Percentiles rank a stretch among this genome's conserved stretches.
phyloP scores from a whole-genome alignment of 2,888 invertebrate genomes.

The Hirtodrosophila histrioides region DNA sequence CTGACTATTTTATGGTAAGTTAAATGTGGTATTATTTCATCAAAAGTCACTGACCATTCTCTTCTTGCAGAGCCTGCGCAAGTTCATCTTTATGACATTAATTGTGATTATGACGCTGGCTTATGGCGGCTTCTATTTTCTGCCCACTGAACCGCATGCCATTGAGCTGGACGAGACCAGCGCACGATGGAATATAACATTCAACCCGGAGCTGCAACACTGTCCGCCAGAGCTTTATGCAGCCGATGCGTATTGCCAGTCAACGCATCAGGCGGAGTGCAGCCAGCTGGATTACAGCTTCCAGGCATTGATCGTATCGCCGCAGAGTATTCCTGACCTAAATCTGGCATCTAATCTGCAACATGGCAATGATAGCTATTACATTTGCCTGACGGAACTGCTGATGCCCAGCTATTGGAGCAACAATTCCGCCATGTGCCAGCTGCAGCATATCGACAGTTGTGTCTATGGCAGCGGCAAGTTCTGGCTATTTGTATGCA shows the following conservation, averaged over 20 bases:
- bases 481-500: slow-evolving; percentile 90
- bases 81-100: slow-evolving; percentile 89
- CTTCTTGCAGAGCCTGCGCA: slow-evolving; percentile 85
- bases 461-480: slow-evolving; percentile 86
- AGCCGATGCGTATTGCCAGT: slow-evolving; percentile 40
- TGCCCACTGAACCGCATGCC: slow-evolving; percentile 84
- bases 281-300: slow-evolving; percentile 29
- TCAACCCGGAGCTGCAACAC: slow-evolving; percentile 36
- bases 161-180: slow-evolving; percentile 54
- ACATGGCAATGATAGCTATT: slow-evolving; percentile 48
- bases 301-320: slow-evolving; percentile 53
- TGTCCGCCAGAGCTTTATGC: slow-evolving; percentile 46
- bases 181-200: slow-evolving; percentile 56
- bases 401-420: slow-evolving; percentile 9
- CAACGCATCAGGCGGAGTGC: slow-evolving; percentile 57
- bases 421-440: slow-evolving; percentile 44
- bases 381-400: slow-evolving; percentile 37
- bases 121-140: slow-evolving; percentile 89
- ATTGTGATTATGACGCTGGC: slow-evolving; percentile 88
- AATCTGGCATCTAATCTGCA: slow-evolving; percentile 37
- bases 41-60: not conserved
- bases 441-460: slow-evolving; percentile 44
- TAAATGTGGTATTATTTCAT: fast-evolving
- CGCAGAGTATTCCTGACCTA: slow-evolving; percentile 14
- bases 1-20: slow-evolving; percentile 89